Evolutionary conservation across 2,113 vertebrate genomes (phyloP), one percentile per base, ranked within the genome.

Genomic region (Myotis davidii): DNA sequence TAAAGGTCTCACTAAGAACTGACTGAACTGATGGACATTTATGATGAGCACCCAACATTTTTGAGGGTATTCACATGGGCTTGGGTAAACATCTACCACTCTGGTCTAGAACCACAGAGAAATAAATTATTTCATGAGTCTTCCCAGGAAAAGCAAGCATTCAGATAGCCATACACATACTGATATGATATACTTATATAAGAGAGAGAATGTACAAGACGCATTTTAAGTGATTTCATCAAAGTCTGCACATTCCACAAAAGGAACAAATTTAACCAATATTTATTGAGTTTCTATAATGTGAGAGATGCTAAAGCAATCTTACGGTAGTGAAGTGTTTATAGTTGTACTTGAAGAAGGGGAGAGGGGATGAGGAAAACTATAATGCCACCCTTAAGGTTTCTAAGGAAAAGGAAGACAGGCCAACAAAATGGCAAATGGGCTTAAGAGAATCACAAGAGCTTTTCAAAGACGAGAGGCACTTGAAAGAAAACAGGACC

Each of bases 391-490:
- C 6, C 79, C 70, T 96, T 83, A 81, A 67, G 45, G 87, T 29
- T 45, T 42, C 85, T 0, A 56, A 34, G 32, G 21, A 29, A 77
- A 85, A 76, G 56, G 32, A 81, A 96, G 69, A 34, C 37, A 34
- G 37, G 79, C n/a, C 52, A 83, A 61, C 50, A 45, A 94, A 93
- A 92, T 29, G 54, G 90, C 88, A 72, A 77, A 76, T 56, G 54
- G 79, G 39, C 77, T 94, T 96, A 84, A 92, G 88, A 95, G 85
- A 86, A 42, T 83, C 56, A 50, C 37, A 92, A 97, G 88, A 88
- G 94, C 95, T 97, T 94, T 77, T 95, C 90, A 94, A 84, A 94
- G 78, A 92, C 59, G 85, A 98, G 93, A 96, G 88, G 92, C 56
- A 89, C 94, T 91, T 81, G 77, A 96, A 64, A 83, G 79, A 69